A percentile compares a stretch with the other conserved stretches of the same genome.
phyloP scores from a whole-genome alignment of 2,888 invertebrate species.

The Luperina testacea region DNA sequence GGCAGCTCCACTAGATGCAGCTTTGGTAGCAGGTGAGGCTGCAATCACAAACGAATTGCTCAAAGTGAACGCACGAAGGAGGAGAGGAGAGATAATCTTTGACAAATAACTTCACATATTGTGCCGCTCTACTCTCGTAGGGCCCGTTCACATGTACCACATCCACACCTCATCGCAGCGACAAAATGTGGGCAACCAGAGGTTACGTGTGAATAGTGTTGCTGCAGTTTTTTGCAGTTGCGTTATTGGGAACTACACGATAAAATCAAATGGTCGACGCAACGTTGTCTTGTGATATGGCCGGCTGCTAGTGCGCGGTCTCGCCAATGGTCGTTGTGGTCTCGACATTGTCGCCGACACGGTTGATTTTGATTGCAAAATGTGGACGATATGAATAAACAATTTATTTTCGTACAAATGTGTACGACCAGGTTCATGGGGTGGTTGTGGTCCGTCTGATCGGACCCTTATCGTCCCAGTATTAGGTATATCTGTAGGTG shows the following conservation, averaged over 20 bases:
- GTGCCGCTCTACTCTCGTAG: background rate
- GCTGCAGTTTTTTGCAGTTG: background rate
- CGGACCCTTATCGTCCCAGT: too few relatives aligned
- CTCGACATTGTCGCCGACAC: background rate
- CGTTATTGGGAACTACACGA: background rate
- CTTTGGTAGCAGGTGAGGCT: constrained; percentile 87
- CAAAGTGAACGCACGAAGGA: background rate
- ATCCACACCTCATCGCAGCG: background rate
- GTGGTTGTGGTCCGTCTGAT: background rate
- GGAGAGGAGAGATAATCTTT: background rate
- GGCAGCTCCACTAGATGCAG: constrained; percentile 89
- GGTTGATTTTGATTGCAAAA: background rate
- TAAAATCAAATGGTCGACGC: background rate
- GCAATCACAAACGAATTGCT: constrained; percentile 28
- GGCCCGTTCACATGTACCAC: background rate
- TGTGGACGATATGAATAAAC: background rate
- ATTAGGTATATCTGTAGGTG: background rate
- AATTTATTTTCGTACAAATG: background rate
- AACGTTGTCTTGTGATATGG: background rate
- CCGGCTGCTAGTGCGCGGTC: background rate
- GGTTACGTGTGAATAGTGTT: too few relatives aligned
- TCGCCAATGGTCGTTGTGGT: background rate
- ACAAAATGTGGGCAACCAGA: background rate
- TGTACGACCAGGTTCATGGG: background rate
- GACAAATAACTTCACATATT: background rate